A percentile compares a stretch with the other conserved stretches of the same genome.
These are phyloP conservation scores for Oreohelix idahoensis DNA, from an alignment of 1,140 invertebrate species.

Conservation along the genomic window DNA sequence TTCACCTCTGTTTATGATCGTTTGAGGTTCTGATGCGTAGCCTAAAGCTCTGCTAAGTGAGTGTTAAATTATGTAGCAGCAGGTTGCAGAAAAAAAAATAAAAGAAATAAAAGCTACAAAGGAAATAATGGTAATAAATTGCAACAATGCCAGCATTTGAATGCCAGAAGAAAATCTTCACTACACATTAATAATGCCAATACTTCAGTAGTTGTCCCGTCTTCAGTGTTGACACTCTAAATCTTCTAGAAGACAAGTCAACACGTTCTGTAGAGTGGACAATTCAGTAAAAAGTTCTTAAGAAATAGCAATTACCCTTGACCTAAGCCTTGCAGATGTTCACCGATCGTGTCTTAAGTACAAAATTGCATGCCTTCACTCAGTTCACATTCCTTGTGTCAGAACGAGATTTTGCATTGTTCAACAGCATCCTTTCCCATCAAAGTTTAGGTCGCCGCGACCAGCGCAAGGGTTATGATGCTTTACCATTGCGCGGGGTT, in stretches of 20 bases:
- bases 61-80: too few relatives aligned
- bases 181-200: neutral
- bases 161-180: neutral
- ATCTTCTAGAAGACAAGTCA: neutral
- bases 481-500: neutral
- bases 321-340: neutral
- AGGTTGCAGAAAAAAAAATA: too few relatives aligned
- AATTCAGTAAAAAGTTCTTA: neutral
- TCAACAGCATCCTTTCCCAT: neutral
- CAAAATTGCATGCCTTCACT: neutral
- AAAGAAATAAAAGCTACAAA: neutral
- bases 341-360: neutral
- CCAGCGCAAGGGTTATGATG: neutral
- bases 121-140: neutral
- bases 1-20: too few relatives aligned
- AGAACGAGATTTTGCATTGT: neutral
- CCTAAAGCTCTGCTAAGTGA: too few relatives aligned
- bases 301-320: neutral
- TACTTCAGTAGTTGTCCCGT: neutral
- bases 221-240: slow-evolving; percentile 7
- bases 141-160: neutral
- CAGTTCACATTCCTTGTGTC: neutral
- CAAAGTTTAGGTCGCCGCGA: neutral
- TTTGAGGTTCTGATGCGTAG: too few relatives aligned
- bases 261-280: neutral